A percentile compares a stretch with the other conserved stretches of the same genome.
phyloP scores from a whole-genome alignment of 2,113 vertebrate species.

The Rhinogobius similis region DNA sequence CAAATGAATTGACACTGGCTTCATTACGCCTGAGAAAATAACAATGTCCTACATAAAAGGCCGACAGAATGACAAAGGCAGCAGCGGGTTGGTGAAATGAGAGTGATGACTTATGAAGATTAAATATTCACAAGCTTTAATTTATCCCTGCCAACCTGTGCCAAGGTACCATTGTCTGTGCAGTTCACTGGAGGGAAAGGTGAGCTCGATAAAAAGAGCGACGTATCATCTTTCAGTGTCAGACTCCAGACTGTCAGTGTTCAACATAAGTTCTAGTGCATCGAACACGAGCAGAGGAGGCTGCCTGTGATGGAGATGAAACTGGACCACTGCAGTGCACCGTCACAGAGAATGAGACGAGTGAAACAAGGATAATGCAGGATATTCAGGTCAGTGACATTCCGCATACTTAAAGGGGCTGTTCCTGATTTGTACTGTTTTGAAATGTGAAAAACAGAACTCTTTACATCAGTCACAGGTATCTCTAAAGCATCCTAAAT shows the following conservation, averaged over 20 bases:
- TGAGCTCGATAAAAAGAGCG: slow-evolving; percentile 39
- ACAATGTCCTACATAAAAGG: no score
- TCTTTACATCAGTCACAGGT: no score
- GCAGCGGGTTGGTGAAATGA: slow-evolving; percentile 44
- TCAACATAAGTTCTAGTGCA: slow-evolving; percentile 40
- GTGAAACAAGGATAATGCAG: slow-evolving; percentile 8
- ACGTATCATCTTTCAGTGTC: slow-evolving; percentile 59
- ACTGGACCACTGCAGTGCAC: slow-evolving; percentile 53
- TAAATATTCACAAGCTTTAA: slow-evolving; percentile 66
- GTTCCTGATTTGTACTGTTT: no score
- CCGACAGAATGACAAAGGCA: no score
- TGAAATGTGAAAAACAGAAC: no score
- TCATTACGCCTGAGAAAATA: no score
- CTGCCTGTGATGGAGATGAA: slow-evolving; percentile 52
- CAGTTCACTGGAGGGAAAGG: slow-evolving; percentile 43
- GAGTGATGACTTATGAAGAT: slow-evolving; percentile 27
- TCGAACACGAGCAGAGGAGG: slow-evolving; percentile 28
- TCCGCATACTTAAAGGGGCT: no score
- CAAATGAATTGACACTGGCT: no score
- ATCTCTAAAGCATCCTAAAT: no score
- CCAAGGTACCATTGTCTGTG: slow-evolving; percentile 42
- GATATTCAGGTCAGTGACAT: neutral
- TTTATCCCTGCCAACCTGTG: slow-evolving; percentile 37
- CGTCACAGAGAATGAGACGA: slow-evolving; percentile 3
- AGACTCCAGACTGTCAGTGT: slow-evolving; percentile 27